Evolutionary conservation across 2,113 vertebrate species (phyloP), one percentile per base, ranked within the genome.

Genomic region (Cepphus grylle): DNA sequence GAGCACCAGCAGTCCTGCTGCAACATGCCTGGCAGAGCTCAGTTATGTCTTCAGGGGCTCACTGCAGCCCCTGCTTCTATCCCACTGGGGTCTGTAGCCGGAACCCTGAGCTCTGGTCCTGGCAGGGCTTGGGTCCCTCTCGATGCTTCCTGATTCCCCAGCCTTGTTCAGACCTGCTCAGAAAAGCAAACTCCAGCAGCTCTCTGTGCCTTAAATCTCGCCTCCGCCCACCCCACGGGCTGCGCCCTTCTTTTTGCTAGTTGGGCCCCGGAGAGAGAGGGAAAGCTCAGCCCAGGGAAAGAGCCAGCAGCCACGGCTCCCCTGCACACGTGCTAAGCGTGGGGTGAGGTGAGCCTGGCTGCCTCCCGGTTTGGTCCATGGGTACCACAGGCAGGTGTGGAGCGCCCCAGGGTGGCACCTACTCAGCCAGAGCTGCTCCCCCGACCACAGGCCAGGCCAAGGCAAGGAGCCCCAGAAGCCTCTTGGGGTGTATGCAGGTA

Each of bases 241-340:
- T 58, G 62, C 10, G 4, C 66, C 78, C 53, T 76, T 73, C 50
- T 42, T 45, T 34, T 40, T 49, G 38, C 38, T 49, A 11, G 43
- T 29, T 3, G 1, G 15, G 55, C n/a, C 27, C n/a, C 2, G 1
- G 29, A 17, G 49, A 67, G 3, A 18, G 29, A 19, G 13, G 67
- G 21, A 32, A 40, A 47, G 42, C 70, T 70, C 38, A 8, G 50
- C 23, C 36, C 20, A 8, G 42, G 22, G 36, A 18, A 30, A 8
- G 40, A 36, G 27, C 15, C 49, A 19, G 38, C 21, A 62, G 53
- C 25, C 42, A 52, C 34, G 29, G 29, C 50, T 72, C 21, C 29
- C 53, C 22, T 1, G 1, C 67, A 22, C 10, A 3, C 1, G 0
- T 7, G 23, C 21, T 15, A 15, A 72, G 36, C 3, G 0, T 2